These are phyloP conservation scores for Dendrolimus pini DNA, from an alignment of 2,888 invertebrate genomes.

Conservation along the genomic window DNA sequence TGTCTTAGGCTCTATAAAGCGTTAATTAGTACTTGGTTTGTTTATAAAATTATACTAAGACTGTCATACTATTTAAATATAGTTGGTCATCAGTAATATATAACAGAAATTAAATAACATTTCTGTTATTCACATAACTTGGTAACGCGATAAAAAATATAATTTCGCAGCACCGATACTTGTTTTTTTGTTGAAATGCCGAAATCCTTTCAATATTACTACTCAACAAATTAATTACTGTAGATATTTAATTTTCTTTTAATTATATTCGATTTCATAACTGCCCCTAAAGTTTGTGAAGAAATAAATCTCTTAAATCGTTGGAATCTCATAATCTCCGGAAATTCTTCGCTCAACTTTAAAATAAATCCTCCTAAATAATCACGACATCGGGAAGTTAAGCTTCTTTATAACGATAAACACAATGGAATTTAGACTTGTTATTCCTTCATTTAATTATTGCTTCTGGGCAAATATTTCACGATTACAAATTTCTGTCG, in stretches of 20 bases:
- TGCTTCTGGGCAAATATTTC: neutral
- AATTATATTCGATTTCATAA: neutral
- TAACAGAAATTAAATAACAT: too few relatives aligned
- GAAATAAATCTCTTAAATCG: neutral
- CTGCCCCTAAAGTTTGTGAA: constrained; percentile 5
- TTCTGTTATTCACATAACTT: too few relatives aligned
- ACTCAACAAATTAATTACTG: neutral
- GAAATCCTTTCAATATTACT: too few relatives aligned
- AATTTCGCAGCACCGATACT: too few relatives aligned
- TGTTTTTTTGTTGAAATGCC: too few relatives aligned
- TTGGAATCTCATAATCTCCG: neutral
- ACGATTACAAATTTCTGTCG: constrained; percentile 8
- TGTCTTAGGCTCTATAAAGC: constrained; percentile 61
- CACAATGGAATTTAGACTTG: neutral
- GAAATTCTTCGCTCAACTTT: neutral
- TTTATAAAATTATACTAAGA: neutral
- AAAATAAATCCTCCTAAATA: neutral
- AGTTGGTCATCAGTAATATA: neutral
- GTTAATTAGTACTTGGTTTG: constrained; percentile 64
- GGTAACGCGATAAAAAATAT: too few relatives aligned
- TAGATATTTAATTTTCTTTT: neutral
- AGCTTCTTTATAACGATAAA: neutral
- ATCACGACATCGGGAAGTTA: neutral
- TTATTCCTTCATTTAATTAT: too few relatives aligned
- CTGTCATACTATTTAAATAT: neutral